These are phyloP conservation scores for Mimachlamys varia DNA, from an alignment of 2,888 invertebrate genomes.

Conservation along the genomic window DNA sequence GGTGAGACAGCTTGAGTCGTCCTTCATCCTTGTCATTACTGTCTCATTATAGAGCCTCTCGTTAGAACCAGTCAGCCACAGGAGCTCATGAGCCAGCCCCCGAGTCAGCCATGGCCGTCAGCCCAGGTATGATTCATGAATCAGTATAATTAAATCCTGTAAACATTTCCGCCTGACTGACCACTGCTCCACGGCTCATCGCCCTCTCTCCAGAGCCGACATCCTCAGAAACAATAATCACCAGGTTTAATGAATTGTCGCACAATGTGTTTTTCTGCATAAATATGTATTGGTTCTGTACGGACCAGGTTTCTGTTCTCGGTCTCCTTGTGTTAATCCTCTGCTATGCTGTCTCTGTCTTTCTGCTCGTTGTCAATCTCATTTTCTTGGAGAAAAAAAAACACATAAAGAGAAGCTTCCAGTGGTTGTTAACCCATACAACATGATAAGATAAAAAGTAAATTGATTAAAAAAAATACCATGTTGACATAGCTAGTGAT, in stretches of 20 bases:
- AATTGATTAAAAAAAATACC: not conserved
- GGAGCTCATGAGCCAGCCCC: slow-evolving; percentile 27
- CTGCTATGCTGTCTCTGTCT: not conserved
- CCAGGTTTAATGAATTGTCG: slow-evolving; percentile 34
- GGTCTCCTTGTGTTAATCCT: not conserved
- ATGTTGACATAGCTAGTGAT: not conserved
- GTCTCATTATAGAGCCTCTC: slow-evolving; percentile 34
- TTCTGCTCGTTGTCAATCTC: not conserved
- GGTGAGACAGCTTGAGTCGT: slow-evolving; percentile 34
- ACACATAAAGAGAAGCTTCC: not conserved
- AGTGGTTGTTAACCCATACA: not conserved
- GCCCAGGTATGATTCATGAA: slow-evolving; percentile 36
- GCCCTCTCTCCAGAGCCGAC: slow-evolving; percentile 22
- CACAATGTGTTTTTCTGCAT: slow-evolving; percentile 34
- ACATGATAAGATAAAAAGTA: not conserved
- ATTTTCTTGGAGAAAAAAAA: not conserved
- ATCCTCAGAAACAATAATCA: slow-evolving; percentile 36
- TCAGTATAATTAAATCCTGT: slow-evolving; percentile 36
- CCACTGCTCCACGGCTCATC: slow-evolving; percentile 27
- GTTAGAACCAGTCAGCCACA: slow-evolving; percentile 36
- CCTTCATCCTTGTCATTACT: slow-evolving; percentile 36
- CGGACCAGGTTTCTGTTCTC: not conserved
- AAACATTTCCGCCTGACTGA: slow-evolving; percentile 36
- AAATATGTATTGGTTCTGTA: slow-evolving; percentile 18
- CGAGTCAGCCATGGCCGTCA: slow-evolving; percentile 36